Evolutionary conservation across 2,797 vertebrate genomes (phyloP), one percentile per base, ranked within the genome.

Genomic region (Arremon aurantiirostris): DNA sequence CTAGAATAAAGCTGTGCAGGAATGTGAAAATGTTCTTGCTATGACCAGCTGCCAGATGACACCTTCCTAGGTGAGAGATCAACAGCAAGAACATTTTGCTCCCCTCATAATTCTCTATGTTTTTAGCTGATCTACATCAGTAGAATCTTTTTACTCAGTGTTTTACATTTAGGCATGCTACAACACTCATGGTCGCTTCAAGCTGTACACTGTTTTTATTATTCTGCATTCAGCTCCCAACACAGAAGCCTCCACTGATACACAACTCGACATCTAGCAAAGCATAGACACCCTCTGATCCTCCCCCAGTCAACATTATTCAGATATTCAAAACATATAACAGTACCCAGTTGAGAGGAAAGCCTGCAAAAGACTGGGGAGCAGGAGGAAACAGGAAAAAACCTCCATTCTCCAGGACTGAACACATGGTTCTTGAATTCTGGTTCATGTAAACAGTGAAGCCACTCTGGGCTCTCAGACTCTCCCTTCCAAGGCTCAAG

Each of bases 1-100:
- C 85, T 94, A 82, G 93, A 96, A 95, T 86, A 95, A 95, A 95
- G 93, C 85, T 82, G 55, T 90, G 80, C 69, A 91, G 82, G 88
- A 94, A 96, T 81, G 91, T 59, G 83, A 81, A 86, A 94, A 57
- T 69, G 59, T 82, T 95, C 93, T 63, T 88, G 63, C 59, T 79
- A 24, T 26, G 57, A 89, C 76, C 5, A 1, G 82, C 11, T 94
- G 77, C 63, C 88, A 93, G 69, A 86, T 88, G 70, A 91, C 77
- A 91, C 94, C 86, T 81, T 83, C 82, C 32, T 63, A 93, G 87
- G 91, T 82, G 88, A 86, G 69, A 88, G 65, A 94, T 57, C 65
- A 89, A 56, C 50, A 85, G 49, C 53, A 88, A 69, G 75, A 63
- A 71, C 41, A 57, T 75, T 61, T 42, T 56, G 42, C 23, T 91